A percentile compares a stretch with the other conserved stretches of the same genome.
These are phyloP conservation scores for Lasioglossum lativentre DNA, from an alignment of 2,888 invertebrate species.

Conservation along the genomic window DNA sequence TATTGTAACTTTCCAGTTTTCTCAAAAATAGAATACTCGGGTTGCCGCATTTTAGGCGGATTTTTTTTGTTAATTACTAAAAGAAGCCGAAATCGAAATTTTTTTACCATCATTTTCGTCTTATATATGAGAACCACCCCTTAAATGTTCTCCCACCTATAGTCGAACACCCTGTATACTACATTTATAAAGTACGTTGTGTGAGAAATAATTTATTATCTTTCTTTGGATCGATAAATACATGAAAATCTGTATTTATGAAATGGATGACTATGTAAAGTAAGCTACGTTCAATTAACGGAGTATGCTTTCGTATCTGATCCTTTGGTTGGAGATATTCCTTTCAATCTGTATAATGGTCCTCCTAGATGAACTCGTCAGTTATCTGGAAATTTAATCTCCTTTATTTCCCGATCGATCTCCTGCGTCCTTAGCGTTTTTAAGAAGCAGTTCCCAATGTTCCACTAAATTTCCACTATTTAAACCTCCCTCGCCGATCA, in stretches of 20 bases:
- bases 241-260: background rate
- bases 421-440: background rate
- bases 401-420: background rate
- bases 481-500: background rate
- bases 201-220: background rate
- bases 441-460: background rate
- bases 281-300: background rate
- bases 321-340: background rate
- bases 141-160: too few relatives aligned
- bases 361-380: background rate
- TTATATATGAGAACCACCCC: too few relatives aligned
- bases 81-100: too few relatives aligned
- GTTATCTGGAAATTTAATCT: conserved; percentile 1
- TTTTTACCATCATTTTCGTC: too few relatives aligned
- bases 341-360: background rate
- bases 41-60: too few relatives aligned
- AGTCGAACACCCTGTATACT: background rate
- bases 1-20: too few relatives aligned
- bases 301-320: background rate
- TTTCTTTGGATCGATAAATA: background rate
- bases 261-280: background rate
- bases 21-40: too few relatives aligned
- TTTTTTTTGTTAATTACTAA: too few relatives aligned
- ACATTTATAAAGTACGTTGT: too few relatives aligned
- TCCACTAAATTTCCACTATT: conserved; percentile 11